Conservation (phyloP, 2,888 invertebrate genomes). For the Merodon equestris region DNA sequence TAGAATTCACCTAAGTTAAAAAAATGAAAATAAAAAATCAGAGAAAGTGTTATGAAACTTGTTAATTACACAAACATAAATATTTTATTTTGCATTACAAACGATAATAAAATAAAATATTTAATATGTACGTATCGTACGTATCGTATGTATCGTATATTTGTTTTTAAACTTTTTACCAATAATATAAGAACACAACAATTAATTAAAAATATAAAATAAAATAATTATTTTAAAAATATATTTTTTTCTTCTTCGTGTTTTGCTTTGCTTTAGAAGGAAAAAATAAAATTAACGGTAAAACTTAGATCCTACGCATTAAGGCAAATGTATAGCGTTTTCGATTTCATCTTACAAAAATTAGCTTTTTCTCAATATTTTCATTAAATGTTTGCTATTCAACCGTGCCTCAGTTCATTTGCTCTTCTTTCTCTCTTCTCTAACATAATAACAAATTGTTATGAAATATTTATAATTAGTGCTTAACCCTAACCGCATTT, state of each 20-base stretch:
- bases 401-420: conserved; percentile 63
- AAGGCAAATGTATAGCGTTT: conserved; percentile 61
- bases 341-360: conserved; percentile 19
- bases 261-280: no score
- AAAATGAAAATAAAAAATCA: conserved; percentile 22
- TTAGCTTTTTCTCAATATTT: background rate
- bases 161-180: conserved; percentile 22
- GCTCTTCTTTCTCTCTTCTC: no score
- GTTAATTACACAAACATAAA: conserved; percentile 66
- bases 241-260: conserved; percentile 35
- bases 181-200: conserved; percentile 65
- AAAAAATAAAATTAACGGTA: conserved; percentile 42
- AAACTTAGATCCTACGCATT: conserved; percentile 53
- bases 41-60: conserved; percentile 33
- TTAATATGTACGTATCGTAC: no score
- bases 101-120: conserved; percentile 36
- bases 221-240: conserved; percentile 39
- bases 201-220: conserved; percentile 54
- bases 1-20: conserved; percentile 55
- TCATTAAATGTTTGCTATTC: conserved; percentile 31
- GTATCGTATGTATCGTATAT: no score
- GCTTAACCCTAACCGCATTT: conserved; percentile 61
- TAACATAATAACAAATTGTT: conserved; percentile 46
- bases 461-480: conserved; percentile 64
- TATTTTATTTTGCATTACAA: conserved; percentile 34